Conservation (phyloP, 2,113 vertebrate species). For the Grallaria varia region DNA sequence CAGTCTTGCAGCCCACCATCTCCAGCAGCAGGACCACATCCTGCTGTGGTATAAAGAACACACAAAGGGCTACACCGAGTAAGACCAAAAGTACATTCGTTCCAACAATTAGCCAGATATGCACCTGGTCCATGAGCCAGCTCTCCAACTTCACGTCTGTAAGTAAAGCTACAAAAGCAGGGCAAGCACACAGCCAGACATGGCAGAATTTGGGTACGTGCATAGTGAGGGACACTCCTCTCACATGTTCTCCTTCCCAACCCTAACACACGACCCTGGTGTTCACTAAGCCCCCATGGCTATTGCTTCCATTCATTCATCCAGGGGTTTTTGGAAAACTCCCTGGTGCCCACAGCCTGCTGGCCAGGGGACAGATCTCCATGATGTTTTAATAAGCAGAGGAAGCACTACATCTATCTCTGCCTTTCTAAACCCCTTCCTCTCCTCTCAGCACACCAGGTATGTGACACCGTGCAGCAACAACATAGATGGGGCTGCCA, state of each 20-base stretch:
- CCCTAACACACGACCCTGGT: background rate
- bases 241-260: background rate
- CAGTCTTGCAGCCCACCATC: background rate
- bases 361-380: background rate
- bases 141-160: background rate
- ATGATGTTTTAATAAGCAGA: background rate
- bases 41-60: background rate
- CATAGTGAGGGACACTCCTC: background rate
- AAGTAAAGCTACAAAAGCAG: background rate
- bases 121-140: background rate
- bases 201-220: background rate
- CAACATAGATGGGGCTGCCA: background rate
- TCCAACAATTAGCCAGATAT: background rate
- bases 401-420: background rate
- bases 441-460: background rate
- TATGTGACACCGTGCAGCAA: background rate
- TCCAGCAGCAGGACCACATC: background rate
- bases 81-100: no score
- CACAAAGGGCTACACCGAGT: background rate
- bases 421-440: background rate
- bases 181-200: background rate
- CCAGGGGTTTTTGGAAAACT: background rate
- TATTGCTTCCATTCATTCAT: background rate
- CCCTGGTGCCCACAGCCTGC: background rate
- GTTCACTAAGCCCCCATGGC: background rate